Evolutionary conservation across 2,797 vertebrate species (phyloP).

Genomic region (Gambusia yucatana): DNA sequence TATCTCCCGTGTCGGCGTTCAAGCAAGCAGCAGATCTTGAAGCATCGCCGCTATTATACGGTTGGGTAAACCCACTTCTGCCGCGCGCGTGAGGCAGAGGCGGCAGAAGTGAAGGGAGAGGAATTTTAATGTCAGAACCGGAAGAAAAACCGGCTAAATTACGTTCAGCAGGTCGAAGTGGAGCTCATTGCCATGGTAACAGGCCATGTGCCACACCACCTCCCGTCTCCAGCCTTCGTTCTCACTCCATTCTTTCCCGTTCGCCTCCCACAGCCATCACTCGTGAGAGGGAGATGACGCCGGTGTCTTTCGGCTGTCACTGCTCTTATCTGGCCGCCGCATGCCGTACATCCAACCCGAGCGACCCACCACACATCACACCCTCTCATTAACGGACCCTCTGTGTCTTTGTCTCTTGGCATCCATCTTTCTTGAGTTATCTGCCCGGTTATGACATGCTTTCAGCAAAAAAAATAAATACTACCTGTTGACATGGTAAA

Average conservation of each 20-base stretch:
- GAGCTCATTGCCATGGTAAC: constrained; percentile 80
- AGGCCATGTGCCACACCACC: constrained; percentile 67
- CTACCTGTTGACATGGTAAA: constrained; percentile 19
- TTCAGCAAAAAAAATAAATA: constrained; percentile 9
- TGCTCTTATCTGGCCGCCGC: constrained; percentile 24
- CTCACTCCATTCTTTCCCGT: constrained; percentile 26
- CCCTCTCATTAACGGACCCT: constrained; percentile 44
- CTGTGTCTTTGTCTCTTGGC: constrained; percentile 25
- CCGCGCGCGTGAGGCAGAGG: constrained; percentile 32
- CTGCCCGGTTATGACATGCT: constrained; percentile 6
- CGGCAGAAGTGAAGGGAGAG: constrained; percentile 22
- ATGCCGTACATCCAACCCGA: constrained; percentile 38
- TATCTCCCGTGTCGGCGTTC: constrained; percentile 26
- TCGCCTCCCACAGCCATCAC: constrained; percentile 40
- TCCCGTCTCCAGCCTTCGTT: constrained; percentile 37
- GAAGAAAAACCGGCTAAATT: constrained; percentile 64
- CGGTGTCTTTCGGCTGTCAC: constrained; percentile 33
- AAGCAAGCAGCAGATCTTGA: constrained; percentile 38
- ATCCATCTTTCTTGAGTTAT: constrained; percentile 32
- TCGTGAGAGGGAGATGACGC: constrained; percentile 42
- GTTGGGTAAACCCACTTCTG: constrained; percentile 21
- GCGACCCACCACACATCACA: constrained; percentile 21
- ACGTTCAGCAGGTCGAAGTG: constrained; percentile 64
- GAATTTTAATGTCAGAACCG: constrained; percentile 21
- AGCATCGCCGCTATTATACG: constrained; percentile 23